Evolutionary conservation across 1,140 invertebrate genomes (phyloP).

Genomic region (Papilio polyxenes): DNA sequence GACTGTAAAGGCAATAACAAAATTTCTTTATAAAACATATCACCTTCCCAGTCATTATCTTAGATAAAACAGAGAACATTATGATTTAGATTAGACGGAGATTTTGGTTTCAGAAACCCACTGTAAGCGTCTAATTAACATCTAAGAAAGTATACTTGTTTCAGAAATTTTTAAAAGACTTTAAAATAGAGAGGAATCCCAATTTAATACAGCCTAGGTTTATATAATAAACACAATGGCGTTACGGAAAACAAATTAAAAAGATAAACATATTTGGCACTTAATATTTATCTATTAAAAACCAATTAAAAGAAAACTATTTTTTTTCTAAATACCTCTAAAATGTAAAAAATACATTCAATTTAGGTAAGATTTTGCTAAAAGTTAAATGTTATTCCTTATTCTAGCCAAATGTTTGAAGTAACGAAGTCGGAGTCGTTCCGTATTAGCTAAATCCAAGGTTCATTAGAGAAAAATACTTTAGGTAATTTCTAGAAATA

Average conservation of each 20-base stretch:
- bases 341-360: conserved; percentile 1
- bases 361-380: not conserved
- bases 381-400: not conserved
- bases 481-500: not conserved
- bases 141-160: no score
- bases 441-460: not conserved
- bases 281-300: not conserved
- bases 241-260: not conserved
- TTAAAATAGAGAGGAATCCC: not conserved
- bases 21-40: no score
- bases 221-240: not conserved
- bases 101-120: no score
- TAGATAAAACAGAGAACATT: no score
- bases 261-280: not conserved
- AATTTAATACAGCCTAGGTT: not conserved
- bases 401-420: not conserved
- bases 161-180: no score
- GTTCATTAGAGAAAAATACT: not conserved
- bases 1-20: not conserved
- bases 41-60: no score
- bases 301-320: not conserved
- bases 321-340: not conserved
- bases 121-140: no score
- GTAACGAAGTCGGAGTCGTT: not conserved
- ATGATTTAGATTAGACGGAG: no score